phyloP scores from a whole-genome alignment of 2,888 invertebrate genomes.

The Sycophila texana region DNA sequence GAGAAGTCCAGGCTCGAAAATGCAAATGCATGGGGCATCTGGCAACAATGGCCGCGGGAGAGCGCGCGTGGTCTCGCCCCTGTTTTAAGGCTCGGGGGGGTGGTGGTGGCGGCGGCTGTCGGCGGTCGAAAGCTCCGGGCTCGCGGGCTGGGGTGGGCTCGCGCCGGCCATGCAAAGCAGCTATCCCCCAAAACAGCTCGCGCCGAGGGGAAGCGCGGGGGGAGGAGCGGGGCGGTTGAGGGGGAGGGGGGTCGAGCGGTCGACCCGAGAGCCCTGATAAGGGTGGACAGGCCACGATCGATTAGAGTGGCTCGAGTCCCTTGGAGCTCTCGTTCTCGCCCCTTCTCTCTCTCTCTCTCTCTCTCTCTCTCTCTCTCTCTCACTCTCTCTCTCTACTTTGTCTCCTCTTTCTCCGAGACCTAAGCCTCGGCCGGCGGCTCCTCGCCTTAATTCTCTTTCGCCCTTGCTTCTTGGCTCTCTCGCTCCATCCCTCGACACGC shows the following conservation, averaged over 20 bases:
- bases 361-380: constrained; percentile 63
- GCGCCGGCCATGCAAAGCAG: constrained; percentile 72
- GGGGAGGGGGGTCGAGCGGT: constrained; percentile 7
- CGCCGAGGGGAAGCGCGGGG: constrained; percentile 32
- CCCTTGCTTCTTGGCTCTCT: constrained; percentile 29
- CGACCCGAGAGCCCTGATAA: constrained; percentile 68
- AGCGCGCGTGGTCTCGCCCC: constrained; percentile 65
- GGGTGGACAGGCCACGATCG: constrained; percentile 76
- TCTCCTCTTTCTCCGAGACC: constrained; percentile 44
- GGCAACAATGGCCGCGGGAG: constrained; percentile 75
- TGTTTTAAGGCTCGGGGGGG: constrained; percentile 73
- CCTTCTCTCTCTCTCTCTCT: constrained; percentile 62
- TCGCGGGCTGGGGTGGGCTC: constrained; percentile 38
- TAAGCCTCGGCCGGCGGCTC: constrained; percentile 15
- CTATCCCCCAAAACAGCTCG: constrained; percentile 60
- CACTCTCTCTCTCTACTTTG: constrained; percentile 59
- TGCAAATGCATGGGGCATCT: constrained; percentile 75
- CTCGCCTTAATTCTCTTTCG: constrained; percentile 56
- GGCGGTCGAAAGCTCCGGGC: constrained; percentile 63
- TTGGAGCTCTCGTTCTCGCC: constrained; percentile 34
- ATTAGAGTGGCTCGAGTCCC: constrained; percentile 73
- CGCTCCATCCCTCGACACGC: not conserved
- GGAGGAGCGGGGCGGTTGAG: not conserved
- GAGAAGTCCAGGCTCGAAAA: constrained; percentile 34
- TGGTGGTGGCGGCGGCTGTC: constrained; percentile 54